Evolutionary conservation across 2,113 vertebrate species (phyloP).

Genomic region (Hydrochoerus hydrochaeris): DNA sequence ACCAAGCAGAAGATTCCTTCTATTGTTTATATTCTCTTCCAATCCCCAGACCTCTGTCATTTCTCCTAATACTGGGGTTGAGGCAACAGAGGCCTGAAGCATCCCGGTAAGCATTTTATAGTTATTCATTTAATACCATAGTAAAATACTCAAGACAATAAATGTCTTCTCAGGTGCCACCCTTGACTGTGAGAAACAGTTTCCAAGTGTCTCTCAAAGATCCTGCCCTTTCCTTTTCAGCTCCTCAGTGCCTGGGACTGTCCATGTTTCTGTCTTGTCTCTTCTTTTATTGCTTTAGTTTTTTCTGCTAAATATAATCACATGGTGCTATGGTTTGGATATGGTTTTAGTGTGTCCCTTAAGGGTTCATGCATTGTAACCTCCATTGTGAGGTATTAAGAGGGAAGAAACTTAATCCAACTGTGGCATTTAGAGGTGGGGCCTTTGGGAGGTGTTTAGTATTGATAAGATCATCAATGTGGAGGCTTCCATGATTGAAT

Average conservation of each 20-base stretch:
- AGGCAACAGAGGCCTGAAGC: not conserved
- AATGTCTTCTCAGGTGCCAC: constrained; percentile 73
- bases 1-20: not conserved
- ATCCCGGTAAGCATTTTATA: constrained; percentile 71
- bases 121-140: constrained; percentile 74
- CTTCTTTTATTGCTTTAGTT: not conserved
- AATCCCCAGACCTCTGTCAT: constrained; percentile 9
- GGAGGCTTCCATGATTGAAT: not conserved
- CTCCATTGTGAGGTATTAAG: not conserved
- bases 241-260: not conserved
- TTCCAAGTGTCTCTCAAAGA: constrained; percentile 60
- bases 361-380: not conserved
- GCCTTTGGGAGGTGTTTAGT: not conserved
- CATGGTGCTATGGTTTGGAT: not conserved
- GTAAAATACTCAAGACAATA: constrained; percentile 74
- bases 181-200: constrained; percentile 77
- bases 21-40: not conserved
- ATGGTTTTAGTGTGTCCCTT: not conserved
- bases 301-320: not conserved
- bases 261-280: not conserved
- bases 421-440: not conserved
- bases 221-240: not conserved
- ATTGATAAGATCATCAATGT: not conserved
- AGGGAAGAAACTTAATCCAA: not conserved
- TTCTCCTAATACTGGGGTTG: constrained; percentile 61